phyloP scores from a whole-genome alignment of 2,797 vertebrate species.

The Eospalax fontanierii region DNA sequence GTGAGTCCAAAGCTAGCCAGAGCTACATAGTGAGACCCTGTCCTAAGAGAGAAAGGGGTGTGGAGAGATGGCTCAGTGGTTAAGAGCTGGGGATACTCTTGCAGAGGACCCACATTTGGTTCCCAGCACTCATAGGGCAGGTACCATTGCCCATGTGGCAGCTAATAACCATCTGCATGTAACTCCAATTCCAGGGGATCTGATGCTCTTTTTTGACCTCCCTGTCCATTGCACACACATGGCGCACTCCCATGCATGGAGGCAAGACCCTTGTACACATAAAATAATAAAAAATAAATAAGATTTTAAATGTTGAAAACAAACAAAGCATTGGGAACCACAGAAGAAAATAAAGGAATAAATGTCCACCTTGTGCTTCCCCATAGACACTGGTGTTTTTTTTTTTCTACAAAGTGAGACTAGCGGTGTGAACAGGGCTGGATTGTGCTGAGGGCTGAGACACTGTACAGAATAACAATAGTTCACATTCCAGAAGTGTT shows the following conservation, averaged over 20 bases:
- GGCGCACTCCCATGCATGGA: neutral
- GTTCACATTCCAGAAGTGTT: slow-evolving; percentile 60
- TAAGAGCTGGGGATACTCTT: neutral
- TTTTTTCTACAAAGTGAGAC: slow-evolving; percentile 13
- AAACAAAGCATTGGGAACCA: neutral
- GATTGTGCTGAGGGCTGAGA: neutral
- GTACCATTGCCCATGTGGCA: too few relatives aligned
- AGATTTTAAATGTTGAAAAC: neutral
- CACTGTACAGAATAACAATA: neutral
- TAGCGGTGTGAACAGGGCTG: neutral
- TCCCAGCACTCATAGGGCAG: neutral
- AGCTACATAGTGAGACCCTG: too few relatives aligned
- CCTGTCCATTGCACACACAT: neutral
- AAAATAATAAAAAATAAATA: too few relatives aligned
- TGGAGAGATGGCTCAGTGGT: neutral
- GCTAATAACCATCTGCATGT: too few relatives aligned
- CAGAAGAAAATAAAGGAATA: slow-evolving; percentile 23
- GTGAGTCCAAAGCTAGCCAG: too few relatives aligned
- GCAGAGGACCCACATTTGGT: neutral
- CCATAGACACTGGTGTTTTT: neutral
- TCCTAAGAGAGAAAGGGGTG: neutral
- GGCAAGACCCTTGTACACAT: too few relatives aligned
- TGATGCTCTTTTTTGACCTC: neutral
- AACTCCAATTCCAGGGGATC: neutral
- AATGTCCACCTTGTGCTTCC: neutral